These are phyloP conservation scores for Burhinus oedicnemus DNA, from an alignment of 2,113 vertebrate genomes.

Conservation along the genomic window DNA sequence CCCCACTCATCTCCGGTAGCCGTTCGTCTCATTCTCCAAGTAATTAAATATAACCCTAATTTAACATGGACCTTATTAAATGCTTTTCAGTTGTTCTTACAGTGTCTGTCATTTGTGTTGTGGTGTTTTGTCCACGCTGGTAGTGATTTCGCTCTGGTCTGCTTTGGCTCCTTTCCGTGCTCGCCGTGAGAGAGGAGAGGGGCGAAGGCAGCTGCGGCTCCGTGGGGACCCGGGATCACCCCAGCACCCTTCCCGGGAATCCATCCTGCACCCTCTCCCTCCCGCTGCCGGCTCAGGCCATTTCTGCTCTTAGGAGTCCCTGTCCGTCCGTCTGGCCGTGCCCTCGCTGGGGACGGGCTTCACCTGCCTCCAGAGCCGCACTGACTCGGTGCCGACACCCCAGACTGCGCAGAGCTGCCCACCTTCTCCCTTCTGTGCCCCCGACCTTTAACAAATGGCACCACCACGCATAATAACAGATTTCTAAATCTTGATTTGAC, in stretches of 20 bases:
- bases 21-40: not conserved
- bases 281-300: not conserved
- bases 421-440: not conserved
- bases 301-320: not conserved
- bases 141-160: not conserved
- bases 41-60: not conserved
- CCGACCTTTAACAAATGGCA: not conserved
- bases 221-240: not conserved
- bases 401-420: not conserved
- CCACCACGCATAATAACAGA: not conserved
- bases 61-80: not conserved
- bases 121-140: not conserved
- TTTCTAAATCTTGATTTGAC: not conserved
- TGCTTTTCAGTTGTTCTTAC: not conserved
- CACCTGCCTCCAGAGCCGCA: not conserved
- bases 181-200: not conserved
- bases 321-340: not conserved
- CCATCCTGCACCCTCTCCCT: not conserved
- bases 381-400: not conserved
- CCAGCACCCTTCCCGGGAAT: not conserved
- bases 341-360: not conserved
- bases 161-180: not conserved
- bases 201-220: not conserved
- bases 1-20: not conserved
- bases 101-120: not conserved